Conservation (phyloP, 2,113 vertebrate species). For the Corythornis cristatus region DNA sequence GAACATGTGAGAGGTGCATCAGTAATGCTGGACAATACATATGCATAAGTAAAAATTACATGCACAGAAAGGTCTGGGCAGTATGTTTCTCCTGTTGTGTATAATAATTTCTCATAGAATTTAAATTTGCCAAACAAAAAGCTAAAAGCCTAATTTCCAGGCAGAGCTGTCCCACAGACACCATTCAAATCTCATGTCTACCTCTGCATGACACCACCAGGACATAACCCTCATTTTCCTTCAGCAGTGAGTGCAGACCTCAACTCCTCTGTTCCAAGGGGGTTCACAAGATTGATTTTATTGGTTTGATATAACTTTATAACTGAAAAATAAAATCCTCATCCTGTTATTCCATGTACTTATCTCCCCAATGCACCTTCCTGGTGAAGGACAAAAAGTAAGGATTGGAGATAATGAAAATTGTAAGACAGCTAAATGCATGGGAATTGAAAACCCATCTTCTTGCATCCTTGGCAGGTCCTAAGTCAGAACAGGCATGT, state of each 20-base stretch:
- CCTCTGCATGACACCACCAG: not conserved
- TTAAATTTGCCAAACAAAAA: not conserved
- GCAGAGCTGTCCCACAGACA: not conserved
- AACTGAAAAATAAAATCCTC: not conserved
- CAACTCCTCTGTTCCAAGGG: not conserved
- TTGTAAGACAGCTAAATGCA: not conserved
- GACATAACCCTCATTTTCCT: not conserved
- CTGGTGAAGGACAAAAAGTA: not conserved
- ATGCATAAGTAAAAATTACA: not conserved
- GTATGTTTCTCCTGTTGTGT: not conserved
- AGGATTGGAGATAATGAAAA: not conserved
- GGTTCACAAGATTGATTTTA: not conserved
- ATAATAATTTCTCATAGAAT: not conserved
- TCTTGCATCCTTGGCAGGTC: not conserved
- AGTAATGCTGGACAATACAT: not conserved
- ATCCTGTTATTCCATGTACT: not conserved
- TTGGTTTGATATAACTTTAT: not conserved
- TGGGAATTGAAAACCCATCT: not conserved
- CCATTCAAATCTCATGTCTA: fast-evolving
- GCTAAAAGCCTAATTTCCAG: not conserved
- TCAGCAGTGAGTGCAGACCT: not conserved
- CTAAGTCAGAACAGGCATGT: not conserved
- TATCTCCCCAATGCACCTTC: not conserved
- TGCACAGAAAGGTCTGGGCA: not conserved
- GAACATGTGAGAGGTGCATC: not conserved